Evolutionary conservation across 2,888 invertebrate genomes (phyloP).

Genomic region (Pseudococcus viburni): DNA sequence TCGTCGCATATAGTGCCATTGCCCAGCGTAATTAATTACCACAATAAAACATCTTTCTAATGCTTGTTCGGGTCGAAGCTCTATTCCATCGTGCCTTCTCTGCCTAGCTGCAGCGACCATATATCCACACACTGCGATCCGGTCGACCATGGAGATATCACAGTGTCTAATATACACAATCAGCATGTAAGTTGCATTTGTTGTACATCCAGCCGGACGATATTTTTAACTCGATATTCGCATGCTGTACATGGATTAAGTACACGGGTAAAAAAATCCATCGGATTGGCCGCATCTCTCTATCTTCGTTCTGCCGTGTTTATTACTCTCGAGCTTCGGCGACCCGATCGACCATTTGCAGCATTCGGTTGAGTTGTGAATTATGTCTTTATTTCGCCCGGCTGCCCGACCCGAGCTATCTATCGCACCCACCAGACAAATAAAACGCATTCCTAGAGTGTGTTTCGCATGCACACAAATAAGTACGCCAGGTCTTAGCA

Average conservation of each 20-base stretch:
- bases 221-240: slow-evolving; percentile 60
- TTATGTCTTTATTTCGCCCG: slow-evolving; percentile 62
- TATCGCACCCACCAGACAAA: slow-evolving; percentile 47
- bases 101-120: background rate
- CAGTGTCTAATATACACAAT: slow-evolving; percentile 53
- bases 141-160: slow-evolving; percentile 64
- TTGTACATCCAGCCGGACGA: slow-evolving; percentile 13
- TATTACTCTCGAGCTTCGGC: background rate
- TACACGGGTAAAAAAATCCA: background rate
- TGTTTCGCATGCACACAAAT: slow-evolving; percentile 23
- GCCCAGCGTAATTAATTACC: slow-evolving; percentile 58
- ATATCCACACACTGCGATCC: slow-evolving; percentile 38
- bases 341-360: background rate
- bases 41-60: slow-evolving; percentile 62
- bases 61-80: slow-evolving; percentile 53
- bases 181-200: slow-evolving; percentile 55
- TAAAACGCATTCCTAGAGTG: slow-evolving; percentile 8
- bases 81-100: background rate
- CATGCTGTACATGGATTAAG: slow-evolving; percentile 41
- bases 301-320: background rate
- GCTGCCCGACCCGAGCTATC: background rate
- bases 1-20: background rate
- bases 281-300: background rate
- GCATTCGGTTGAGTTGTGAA: background rate
- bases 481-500: background rate